phyloP scores from a whole-genome alignment of 2,113 vertebrate species.

The Cygnus atratus region DNA sequence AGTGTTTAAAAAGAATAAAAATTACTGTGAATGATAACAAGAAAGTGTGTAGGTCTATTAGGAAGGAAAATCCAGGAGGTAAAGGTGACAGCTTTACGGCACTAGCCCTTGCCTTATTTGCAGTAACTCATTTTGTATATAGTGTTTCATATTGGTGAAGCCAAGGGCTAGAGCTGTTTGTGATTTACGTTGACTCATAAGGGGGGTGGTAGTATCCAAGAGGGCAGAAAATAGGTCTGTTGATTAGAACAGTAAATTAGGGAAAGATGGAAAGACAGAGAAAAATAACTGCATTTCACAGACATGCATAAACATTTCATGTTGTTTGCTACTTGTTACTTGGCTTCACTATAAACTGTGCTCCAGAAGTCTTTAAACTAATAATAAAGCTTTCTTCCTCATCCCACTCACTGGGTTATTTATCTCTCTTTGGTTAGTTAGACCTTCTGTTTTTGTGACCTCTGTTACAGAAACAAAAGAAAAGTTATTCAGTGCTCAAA shows the following conservation, averaged over 20 bases:
- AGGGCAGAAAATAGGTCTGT: slow-evolving; percentile 67
- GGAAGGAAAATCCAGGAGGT: slow-evolving; percentile 70
- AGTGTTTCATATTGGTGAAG: slow-evolving; percentile 63
- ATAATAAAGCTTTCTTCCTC: slow-evolving; percentile 28
- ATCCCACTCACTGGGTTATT: background rate
- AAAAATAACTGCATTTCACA: slow-evolving; percentile 19
- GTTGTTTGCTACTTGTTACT: slow-evolving; percentile 18
- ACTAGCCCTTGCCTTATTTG: slow-evolving; percentile 75
- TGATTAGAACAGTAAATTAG: slow-evolving; percentile 81
- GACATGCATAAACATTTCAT: slow-evolving; percentile 68
- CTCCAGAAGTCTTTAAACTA: slow-evolving; percentile 19
- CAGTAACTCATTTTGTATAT: slow-evolving; percentile 81
- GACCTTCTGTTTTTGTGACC: slow-evolving; percentile 1
- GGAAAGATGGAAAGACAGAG: background rate
- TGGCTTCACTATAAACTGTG: slow-evolving; percentile 20
- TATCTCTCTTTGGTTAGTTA: background rate
- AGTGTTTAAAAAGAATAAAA: slow-evolving; percentile 41
- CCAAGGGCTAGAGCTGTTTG: slow-evolving; percentile 47
- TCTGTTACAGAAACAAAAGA: background rate
- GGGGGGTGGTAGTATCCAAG: slow-evolving; percentile 44
- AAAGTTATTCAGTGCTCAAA: background rate
- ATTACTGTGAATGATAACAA: slow-evolving; percentile 54
- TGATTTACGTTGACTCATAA: slow-evolving; percentile 74
- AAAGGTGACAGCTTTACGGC: slow-evolving; percentile 77
- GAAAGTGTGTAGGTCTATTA: slow-evolving; percentile 67